A percentile compares a stretch with the other conserved stretches of the same genome.
Conservation (phyloP, 2,113 vertebrate species). For the Oncorhynchus gorbuscha region DNA sequence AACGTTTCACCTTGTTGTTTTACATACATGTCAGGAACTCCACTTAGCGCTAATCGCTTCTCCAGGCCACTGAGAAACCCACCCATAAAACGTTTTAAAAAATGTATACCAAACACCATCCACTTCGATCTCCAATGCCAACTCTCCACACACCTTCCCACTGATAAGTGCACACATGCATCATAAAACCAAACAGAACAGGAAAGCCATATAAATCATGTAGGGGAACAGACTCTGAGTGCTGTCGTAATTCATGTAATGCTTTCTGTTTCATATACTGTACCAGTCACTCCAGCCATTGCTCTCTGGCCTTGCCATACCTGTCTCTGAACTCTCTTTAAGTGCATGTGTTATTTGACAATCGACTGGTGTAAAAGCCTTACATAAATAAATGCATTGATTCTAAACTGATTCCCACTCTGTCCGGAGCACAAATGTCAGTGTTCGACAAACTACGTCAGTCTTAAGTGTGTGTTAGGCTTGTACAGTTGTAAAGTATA, state of each 20-base stretch:
- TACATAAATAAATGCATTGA: background rate
- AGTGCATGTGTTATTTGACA: background rate
- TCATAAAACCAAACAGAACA: constrained; percentile 56
- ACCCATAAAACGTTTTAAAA: constrained; percentile 58
- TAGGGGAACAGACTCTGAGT: constrained; percentile 36
- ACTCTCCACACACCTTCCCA: constrained; percentile 43
- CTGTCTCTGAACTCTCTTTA: background rate
- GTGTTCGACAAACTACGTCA: background rate
- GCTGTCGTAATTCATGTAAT: constrained; percentile 26
- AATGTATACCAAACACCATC: constrained; percentile 64
- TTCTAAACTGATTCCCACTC: background rate
- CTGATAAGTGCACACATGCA: constrained; percentile 66
- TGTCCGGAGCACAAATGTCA: background rate
- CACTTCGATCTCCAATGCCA: constrained; percentile 52
- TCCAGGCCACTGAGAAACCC: constrained; percentile 37
- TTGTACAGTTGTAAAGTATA: background rate
- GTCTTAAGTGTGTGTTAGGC: background rate
- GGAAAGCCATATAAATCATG: constrained; percentile 61
- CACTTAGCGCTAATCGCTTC: background rate
- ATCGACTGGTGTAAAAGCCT: background rate
- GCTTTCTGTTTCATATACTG: constrained; percentile 11
- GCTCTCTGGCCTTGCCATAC: constrained; percentile 20
- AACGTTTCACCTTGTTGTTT: background rate
- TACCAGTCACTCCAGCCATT: constrained; percentile 23
- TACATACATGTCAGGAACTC: background rate